Conservation (phyloP, 2,797 vertebrate species). For the Taenioides sp. region DNA sequence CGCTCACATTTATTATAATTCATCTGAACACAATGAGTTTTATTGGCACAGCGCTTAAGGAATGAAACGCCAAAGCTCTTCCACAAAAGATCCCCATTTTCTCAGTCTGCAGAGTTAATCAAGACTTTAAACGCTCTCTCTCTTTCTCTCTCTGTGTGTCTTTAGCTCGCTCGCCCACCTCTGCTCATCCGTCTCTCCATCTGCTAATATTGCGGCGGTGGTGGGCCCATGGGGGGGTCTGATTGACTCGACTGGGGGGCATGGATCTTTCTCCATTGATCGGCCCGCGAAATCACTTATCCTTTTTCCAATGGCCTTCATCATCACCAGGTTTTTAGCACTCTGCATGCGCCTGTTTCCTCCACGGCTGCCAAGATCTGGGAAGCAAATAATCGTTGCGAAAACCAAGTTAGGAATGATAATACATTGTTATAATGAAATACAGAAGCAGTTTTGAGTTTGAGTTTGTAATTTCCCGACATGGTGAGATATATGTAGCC, state of each 20-base stretch:
- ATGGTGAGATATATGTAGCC: no score
- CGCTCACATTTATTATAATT: conserved; percentile 59
- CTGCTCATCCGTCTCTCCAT: conserved; percentile 59
- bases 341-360: conserved; percentile 58
- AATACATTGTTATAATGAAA: background rate
- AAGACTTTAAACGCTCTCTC: conserved; percentile 46
- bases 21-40: conserved; percentile 51
- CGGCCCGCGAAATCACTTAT: conserved; percentile 78
- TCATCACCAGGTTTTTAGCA: conserved; percentile 71
- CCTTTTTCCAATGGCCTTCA: conserved; percentile 76
- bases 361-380: conserved; percentile 40
- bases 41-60: conserved; percentile 51
- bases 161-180: conserved; percentile 24
- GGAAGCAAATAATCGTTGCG: conserved; percentile 1
- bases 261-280: conserved; percentile 77
- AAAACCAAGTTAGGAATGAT: background rate
- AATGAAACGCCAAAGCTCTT: conserved; percentile 59
- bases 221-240: conserved; percentile 58
- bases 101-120: conserved; percentile 53
- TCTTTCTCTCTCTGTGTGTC: conserved; percentile 12
- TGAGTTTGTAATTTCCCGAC: background rate
- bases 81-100: conserved; percentile 65
- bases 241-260: conserved; percentile 74
- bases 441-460: background rate
- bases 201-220: conserved; percentile 68